Conservation (phyloP, 92 coral and sea anemone genomes). For the Zoanthus solanderi region DNA sequence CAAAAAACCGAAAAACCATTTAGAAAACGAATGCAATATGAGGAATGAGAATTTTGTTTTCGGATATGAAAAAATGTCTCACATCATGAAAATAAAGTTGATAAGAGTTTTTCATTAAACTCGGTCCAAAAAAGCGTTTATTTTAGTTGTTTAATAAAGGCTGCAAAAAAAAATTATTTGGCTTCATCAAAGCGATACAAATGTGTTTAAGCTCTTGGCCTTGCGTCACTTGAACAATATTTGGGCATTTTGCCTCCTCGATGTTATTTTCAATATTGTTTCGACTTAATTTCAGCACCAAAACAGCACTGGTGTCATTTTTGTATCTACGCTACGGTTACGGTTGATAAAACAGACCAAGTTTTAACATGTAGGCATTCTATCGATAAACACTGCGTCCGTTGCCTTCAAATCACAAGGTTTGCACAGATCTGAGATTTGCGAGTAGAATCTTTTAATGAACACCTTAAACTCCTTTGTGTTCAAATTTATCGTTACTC, state of each 20-base stretch:
- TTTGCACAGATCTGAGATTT: neutral
- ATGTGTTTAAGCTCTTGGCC: neutral
- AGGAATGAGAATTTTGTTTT: conserved; percentile 10
- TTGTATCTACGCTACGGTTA: conserved; percentile 45
- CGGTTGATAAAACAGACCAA: conserved; percentile 17
- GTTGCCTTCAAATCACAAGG: neutral
- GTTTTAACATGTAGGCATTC: neutral
- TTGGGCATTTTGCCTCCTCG: conserved; percentile 21
- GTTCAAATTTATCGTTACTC: conserved; percentile 14
- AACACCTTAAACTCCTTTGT: neutral
- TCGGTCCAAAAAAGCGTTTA: neutral
- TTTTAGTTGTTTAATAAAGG: neutral
- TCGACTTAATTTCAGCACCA: conserved; percentile 41
- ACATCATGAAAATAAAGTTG: neutral
- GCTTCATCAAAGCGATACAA: neutral
- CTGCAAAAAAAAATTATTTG: neutral
- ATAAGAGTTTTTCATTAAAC: neutral
- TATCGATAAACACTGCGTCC: neutral
- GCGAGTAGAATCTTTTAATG: neutral
- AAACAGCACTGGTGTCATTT: conserved; percentile 19
- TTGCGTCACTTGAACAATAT: conserved; percentile 14
- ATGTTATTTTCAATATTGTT: conserved; percentile 30
- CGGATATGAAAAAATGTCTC: neutral
- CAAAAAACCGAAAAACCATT: conserved; percentile 36
- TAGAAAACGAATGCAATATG: conserved; percentile 41